Evolutionary conservation across 2,888 invertebrate genomes (phyloP).

Genomic region (Cerceris rybyensis): DNA sequence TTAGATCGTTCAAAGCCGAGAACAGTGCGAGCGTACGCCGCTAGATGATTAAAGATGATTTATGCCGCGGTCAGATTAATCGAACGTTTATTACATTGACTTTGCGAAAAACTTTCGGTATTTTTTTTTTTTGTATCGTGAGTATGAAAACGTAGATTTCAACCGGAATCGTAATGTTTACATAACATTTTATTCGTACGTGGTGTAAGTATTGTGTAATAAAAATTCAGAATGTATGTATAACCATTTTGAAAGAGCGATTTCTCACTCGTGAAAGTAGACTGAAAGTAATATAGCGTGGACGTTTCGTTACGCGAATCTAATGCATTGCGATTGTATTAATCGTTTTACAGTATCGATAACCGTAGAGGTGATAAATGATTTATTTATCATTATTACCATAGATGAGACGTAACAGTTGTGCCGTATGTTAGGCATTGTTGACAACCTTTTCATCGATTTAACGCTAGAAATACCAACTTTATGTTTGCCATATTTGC

Average conservation of each 20-base stretch:
- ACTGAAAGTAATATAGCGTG: too few relatives aligned
- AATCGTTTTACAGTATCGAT: not conserved
- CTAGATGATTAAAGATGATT: constrained; percentile 24
- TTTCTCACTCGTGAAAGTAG: not conserved
- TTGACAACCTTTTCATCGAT: too few relatives aligned
- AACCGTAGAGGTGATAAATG: not conserved
- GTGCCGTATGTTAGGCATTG: too few relatives aligned
- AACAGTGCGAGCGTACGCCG: not conserved
- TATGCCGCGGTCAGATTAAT: not conserved
- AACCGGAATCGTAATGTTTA: too few relatives aligned
- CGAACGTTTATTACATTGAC: too few relatives aligned
- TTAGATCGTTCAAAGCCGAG: not conserved
- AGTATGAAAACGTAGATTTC: too few relatives aligned
- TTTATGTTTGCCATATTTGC: too few relatives aligned
- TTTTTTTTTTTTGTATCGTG: too few relatives aligned
- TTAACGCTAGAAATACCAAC: too few relatives aligned
- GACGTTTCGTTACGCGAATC: not conserved
- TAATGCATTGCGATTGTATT: not conserved
- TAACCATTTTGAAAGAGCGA: not conserved
- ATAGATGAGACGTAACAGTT: too few relatives aligned
- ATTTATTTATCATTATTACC: not conserved
- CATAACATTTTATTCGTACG: not conserved
- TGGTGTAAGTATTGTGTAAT: not conserved
- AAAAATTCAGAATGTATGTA: not conserved
- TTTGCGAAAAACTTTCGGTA: too few relatives aligned